Base-by-base conservation (phyloP, 2,888 invertebrate genomes). In the Oeneis ivallda region DNA sequence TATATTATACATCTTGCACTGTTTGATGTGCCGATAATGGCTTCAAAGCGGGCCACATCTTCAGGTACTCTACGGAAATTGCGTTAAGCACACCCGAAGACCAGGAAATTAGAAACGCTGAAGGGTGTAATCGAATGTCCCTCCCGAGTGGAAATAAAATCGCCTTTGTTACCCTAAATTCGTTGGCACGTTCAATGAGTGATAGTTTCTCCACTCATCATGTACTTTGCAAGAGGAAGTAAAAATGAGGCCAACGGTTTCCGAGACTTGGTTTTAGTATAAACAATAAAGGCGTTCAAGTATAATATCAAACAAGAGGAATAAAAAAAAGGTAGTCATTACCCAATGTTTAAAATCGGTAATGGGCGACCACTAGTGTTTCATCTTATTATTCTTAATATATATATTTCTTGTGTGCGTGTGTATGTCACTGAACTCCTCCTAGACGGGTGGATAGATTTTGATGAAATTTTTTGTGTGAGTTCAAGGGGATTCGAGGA, bases 51-150 rank as follows among this genome's bases (percentile, higher is more conserved):
- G 76, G 72, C 68, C 72, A 79, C 70, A 67, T 83, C 85, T 85
- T 84, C 84, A 88, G 89, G 88, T 87, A 82, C 83, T 79, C 78
- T 83, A 86, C 88, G 92, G 92, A 92, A 92, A 92, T 92, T 91
- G 87, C 85, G 87, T 88, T 91, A 90, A 89, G 89, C 89, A 87
- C 87, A 86, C 87, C 86, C 84, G 83, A 85, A 81, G 82, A 85
- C 84, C 91, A 90, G 91, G 92, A 92, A 92, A 92, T 92, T 92
- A 92, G 90, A 89, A 91, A 89, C 85, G 89, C 87, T 90, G 82
- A 83, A 85, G 85, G 84, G 83, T 87, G 85, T 89, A 88, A 91
- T 90, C 89, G 89, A 90, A 91, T 89, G 86, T 86, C 85, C 83
- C 82, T 78, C 67, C 62, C 79, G 80, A 80, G 79, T 78, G 79